Percentiles rank a stretch among this genome's conserved stretches.
These are phyloP conservation scores for Leontocebus nigricollis DNA, from an alignment of 2,797 vertebrate species.

Conservation along the genomic window DNA sequence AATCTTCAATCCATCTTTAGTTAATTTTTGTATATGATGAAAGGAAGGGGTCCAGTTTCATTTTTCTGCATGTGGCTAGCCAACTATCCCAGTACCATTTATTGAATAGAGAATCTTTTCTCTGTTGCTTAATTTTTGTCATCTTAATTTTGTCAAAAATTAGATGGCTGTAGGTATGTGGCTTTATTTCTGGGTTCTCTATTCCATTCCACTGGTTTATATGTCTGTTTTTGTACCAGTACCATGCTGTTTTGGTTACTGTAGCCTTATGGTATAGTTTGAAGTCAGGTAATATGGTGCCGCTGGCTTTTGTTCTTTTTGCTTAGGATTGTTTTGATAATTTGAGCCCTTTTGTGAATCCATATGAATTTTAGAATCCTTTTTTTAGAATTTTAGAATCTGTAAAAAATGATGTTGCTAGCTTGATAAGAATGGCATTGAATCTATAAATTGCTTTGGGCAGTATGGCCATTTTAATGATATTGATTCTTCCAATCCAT, in stretches of 20 bases:
- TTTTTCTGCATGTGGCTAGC: neutral
- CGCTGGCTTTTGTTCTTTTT: neutral
- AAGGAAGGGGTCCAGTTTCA: neutral
- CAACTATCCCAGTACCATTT: neutral
- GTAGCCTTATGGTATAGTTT: neutral
- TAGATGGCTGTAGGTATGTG: neutral
- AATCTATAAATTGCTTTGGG: neutral
- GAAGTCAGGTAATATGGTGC: neutral
- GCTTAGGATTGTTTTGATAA: neutral
- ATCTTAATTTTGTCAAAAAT: neutral
- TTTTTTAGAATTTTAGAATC: too few relatives aligned
- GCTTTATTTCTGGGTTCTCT: neutral
- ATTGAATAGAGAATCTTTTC: neutral
- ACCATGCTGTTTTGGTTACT: neutral
- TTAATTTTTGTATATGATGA: neutral
- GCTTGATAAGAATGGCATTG: neutral
- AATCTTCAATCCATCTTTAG: neutral
- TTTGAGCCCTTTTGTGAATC: neutral
- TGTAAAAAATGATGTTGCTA: neutral
- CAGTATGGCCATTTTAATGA: neutral
- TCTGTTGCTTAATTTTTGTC: neutral
- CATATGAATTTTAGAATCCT: neutral
- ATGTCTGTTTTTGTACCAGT: neutral
- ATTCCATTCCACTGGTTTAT: neutral
- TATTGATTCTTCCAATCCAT: neutral